Evolutionary conservation across 2,113 vertebrate species (phyloP), one percentile per base, ranked within the genome.

Genomic region (Hippopotamus amphibius): DNA sequence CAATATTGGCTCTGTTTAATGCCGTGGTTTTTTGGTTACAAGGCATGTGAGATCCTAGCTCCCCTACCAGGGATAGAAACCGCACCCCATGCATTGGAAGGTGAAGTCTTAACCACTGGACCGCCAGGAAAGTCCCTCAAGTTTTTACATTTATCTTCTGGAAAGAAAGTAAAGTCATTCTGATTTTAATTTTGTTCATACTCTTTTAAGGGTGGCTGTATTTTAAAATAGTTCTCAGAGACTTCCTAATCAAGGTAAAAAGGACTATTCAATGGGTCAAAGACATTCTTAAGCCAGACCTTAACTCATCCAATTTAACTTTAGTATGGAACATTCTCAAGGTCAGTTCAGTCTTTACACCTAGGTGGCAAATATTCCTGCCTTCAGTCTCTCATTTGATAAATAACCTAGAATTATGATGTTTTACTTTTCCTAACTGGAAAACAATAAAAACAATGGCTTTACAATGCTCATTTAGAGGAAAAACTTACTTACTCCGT

Each of bases 391-490:
- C 50, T 81, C 24, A 95, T 43, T 46, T 71, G 63, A 89, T 88
- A 96, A 94, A 82, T 50, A 80, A 63, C 37, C 41, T 84, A 87
- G 37, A 94, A 90, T 89, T 63, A 71, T 57, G 26, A 86, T 77
- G 53, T n/a, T 68, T 94, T 92, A 46, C 55, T 92, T 92, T 86
- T 84, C 50, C 80, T 50, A 84, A 97, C 30, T 84, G 9, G 43
- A 90, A 96, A 97, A 59, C 2, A 69, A 80, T 86, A 66, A 80
- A 96, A 97, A 48, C 33, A 72, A 48, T 69, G 43, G n/a, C n/a
- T 80, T 94, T 77, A 95, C 82, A 96, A 95, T 74, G 7, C 30
- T 92, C 63, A 77, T 21, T 89, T 59, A 87, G 30, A 37, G 12
- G 8, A 1, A 53, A 53, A 87, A 66, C 4, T 48, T 61, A 66